Evolutionary conservation across 2,797 vertebrate species (phyloP), one percentile per base, ranked within the genome.

Genomic region (Picus viridis): DNA sequence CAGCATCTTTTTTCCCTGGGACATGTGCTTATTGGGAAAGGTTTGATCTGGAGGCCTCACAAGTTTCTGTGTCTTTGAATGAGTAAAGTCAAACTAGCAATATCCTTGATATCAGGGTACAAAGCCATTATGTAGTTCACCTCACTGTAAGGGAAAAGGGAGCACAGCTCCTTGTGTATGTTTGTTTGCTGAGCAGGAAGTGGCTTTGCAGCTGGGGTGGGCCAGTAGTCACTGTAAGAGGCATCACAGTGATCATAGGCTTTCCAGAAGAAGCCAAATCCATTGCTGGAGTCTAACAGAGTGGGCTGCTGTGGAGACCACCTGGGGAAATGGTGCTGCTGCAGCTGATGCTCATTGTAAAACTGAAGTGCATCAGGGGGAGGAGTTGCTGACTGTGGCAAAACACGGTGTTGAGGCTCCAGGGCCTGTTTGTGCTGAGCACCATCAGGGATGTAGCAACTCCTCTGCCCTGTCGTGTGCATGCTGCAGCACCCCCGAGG

Each of bases 51-150:
- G 36, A 65, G 3, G 9, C 76, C 54, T 94, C 80, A 84, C 19
- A 73, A 54, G 12, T 74, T 90, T 45, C 93, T 97, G 72, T 92
- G 78, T 68, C 83, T 97, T 91, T 97, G 97, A 85, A 98, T 96
- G 15, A 98, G 96, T 12, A 78, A 59, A 9, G 97, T 95, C 83
- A 98, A 97, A 86, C 96, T 58, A 2, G 92, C n/a, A 16, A 77
- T 41, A 56, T 98, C 97, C 20, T 97, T 95, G 27, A 96, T 59
- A 0, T 95, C 64, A 0, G 98, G 97, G 67, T 97, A 95, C 41
- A 91, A 72, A 3, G 95, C 88, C 97, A 97, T 97, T 57, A 96
- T 61, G 2, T 85, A 85, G 77, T 98, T 97, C 83, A 98, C 97
- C 6, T 73, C 90, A 0, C 36, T 57, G 5, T 95, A 96, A 8